Base-by-base conservation (phyloP, 2,888 invertebrate species). In the Halocaridina rubra region DNA sequence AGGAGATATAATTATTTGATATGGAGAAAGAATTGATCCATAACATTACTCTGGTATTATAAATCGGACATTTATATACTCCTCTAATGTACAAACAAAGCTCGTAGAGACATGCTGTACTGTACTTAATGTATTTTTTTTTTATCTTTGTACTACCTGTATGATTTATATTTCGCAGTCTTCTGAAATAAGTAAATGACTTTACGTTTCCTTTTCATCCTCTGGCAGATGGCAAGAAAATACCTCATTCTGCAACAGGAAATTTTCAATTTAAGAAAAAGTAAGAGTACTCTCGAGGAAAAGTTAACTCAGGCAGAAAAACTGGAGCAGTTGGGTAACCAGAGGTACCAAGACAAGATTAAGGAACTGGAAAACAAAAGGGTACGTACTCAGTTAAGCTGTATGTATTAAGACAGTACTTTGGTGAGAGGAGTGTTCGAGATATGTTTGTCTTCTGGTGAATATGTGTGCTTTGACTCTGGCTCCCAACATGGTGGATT, bases 161-260 rank as follows among this genome's bases (percentile, higher is more conserved):
- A 16, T 53, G 53, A 53, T 53, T 13, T 53, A n/a, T n/a, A 13
- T 53, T n/a, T 16, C 53, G 13, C 53, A 16, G 53, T 13, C 53
- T 16, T 53, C 13, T 53, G 53, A 16, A 16, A 53, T 53, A 19
- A 19, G 64, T n/a, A 13, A 10, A 64, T 19, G 24, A 27, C 8
- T 22, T 24, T 5, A 0, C 4, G 67, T 16, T 5, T 27, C 24
- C 22, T 4, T 24, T 22, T 30, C 16, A 39, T 24, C 33, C 30
- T 67, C n/a, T 19, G 7, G 24, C 82, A 86, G 86, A 86, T 86
- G 86, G 86, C 86, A 7, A 74, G 82, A n/a, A 78, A 81, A 30
- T 86, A 86, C 72, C 39, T 86, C 46, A 80, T 86, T 8, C 76
- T 82, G 76, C 86, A 86, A 64, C 82, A 82, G 69, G 86, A 86